Percentiles rank a stretch among this genome's conserved stretches.
Conservation (phyloP, 2,113 vertebrate species). For the Ursus arctos region DNA sequence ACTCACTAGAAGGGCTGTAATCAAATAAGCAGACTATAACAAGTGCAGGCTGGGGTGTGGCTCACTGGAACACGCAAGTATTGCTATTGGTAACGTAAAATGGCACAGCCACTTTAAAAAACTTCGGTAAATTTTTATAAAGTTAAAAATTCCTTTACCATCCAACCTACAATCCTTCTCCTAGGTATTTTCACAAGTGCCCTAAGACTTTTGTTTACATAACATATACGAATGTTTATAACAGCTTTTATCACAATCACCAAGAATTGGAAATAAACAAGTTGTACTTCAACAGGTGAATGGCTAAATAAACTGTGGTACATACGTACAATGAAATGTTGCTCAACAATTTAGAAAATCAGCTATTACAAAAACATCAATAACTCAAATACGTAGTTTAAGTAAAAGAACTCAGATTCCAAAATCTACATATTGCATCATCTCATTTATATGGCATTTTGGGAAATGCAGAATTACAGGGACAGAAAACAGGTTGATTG, state of each 20-base stretch:
- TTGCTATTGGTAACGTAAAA: neutral
- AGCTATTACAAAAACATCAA: neutral
- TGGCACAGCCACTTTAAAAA: neutral
- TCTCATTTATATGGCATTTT: neutral
- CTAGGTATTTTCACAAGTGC: neutral
- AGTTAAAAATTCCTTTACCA: neutral
- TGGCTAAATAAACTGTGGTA: neutral
- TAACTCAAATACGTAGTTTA: neutral
- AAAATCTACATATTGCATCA: neutral
- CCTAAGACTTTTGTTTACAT: neutral
- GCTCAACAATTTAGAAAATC: neutral
- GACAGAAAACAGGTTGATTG: neutral
- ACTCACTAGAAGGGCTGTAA: neutral
- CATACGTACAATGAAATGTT: neutral
- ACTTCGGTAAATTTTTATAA: neutral
- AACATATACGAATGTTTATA: neutral
- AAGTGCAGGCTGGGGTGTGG: neutral
- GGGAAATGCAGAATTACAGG: neutral
- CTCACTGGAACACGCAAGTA: neutral
- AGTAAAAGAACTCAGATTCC: neutral
- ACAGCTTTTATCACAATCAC: neutral
- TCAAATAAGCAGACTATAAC: neutral
- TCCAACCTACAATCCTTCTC: neutral
- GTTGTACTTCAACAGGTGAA: neutral
- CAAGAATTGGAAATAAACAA: neutral